Evolutionary conservation across 2,113 vertebrate genomes (phyloP).

Genomic region (Piprites chloris): DNA sequence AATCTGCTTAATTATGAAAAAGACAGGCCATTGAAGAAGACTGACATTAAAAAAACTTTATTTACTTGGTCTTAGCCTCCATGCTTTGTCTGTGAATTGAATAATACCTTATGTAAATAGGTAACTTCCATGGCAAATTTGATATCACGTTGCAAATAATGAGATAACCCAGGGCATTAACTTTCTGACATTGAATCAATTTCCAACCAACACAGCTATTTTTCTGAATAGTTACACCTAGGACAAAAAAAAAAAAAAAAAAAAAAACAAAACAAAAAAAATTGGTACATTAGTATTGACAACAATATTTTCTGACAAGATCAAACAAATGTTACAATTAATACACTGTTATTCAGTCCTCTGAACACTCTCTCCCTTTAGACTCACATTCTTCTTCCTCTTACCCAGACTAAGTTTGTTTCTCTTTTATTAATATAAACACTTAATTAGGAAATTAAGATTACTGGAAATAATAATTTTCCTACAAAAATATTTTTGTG

Average conservation of each 20-base stretch:
- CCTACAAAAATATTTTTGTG: background rate
- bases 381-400: conserved; percentile 13
- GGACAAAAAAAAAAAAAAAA: background rate
- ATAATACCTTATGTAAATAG: background rate
- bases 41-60: background rate
- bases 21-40: background rate
- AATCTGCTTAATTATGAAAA: background rate
- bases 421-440: background rate
- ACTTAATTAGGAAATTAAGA: background rate
- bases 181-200: background rate
- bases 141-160: background rate
- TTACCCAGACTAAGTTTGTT: background rate
- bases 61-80: background rate
- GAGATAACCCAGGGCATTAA: background rate
- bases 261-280: background rate
- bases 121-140: background rate
- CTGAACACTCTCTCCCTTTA: background rate
- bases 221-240: background rate
- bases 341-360: background rate
- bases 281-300: background rate
- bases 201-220: background rate
- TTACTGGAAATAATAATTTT: background rate
- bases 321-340: background rate
- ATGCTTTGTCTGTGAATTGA: background rate
- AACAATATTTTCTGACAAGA: background rate